phyloP scores from a whole-genome alignment of 2,888 invertebrate species.

The Hydriomena furcata region DNA sequence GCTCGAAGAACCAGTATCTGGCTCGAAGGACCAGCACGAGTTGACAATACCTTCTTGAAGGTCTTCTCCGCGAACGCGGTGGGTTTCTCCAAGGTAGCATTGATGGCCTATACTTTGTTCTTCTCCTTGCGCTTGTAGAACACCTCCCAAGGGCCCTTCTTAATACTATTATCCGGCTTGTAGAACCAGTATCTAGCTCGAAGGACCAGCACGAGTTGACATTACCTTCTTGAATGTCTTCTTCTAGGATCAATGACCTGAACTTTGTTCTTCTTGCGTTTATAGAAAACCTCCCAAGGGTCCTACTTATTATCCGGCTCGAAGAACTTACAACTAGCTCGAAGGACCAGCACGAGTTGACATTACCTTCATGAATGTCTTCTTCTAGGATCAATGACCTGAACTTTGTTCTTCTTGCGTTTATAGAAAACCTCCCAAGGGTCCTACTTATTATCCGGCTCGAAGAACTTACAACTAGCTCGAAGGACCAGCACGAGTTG shows the following conservation, averaged over 20 bases:
- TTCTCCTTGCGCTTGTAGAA: slow-evolving; percentile 85
- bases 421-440: slow-evolving; percentile 91
- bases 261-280: slow-evolving; percentile 75
- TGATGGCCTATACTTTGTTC: slow-evolving; percentile 52
- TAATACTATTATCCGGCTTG: background rate
- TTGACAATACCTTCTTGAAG: slow-evolving; percentile 7
- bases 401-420: slow-evolving; percentile 71
- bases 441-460: background rate
- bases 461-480: no score
- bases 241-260: slow-evolving; percentile 43
- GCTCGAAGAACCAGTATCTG: background rate
- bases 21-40: background rate
- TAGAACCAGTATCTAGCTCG: background rate
- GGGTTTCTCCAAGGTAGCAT: slow-evolving; percentile 48
- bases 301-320: background rate
- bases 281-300: slow-evolving; percentile 91
- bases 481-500: no score
- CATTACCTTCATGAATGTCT: slow-evolving; percentile 17
- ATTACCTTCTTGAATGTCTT: slow-evolving; percentile 24
- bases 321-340: no score
- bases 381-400: slow-evolving; percentile 43
- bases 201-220: slow-evolving; percentile 6
- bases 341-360: no score
- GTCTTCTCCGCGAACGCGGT: slow-evolving; percentile 42
- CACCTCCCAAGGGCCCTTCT: slow-evolving; percentile 90